Percentiles rank a stretch among this genome's conserved stretches.
These are phyloP conservation scores for Melanaphis sacchari DNA, from an alignment of 1,140 invertebrate species.

Conservation along the genomic window DNA sequence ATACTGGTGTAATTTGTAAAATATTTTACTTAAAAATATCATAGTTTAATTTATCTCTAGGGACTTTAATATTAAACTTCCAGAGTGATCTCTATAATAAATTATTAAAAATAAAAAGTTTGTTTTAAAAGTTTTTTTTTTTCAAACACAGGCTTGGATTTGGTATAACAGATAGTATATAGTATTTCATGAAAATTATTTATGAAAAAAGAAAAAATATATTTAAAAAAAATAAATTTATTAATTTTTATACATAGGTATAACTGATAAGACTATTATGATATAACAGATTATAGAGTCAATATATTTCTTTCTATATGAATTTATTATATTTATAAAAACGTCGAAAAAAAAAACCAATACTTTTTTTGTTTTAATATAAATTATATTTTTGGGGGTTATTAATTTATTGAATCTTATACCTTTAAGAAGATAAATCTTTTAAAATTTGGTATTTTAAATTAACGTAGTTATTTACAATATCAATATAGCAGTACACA, in stretches of 20 bases:
- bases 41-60: neutral
- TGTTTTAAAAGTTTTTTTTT: neutral
- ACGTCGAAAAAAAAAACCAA: neutral
- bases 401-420: too few species aligned
- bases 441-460: too few species aligned
- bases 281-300: neutral
- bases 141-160: neutral
- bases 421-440: too few species aligned
- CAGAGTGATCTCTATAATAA: neutral
- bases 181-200: neutral
- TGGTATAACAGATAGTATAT: neutral
- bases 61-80: slow-evolving; percentile 5
- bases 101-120: slow-evolving; percentile 8
- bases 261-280: neutral
- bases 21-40: neutral
- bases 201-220: neutral
- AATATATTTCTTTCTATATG: neutral
- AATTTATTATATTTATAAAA: neutral
- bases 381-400: too few species aligned
- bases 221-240: neutral
- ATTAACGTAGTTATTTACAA: too few species aligned
- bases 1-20: neutral
- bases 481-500: too few species aligned
- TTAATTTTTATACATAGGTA: neutral
- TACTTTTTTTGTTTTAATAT: neutral